Conservation (phyloP, 2,113 vertebrate species). For the Notarius lentiginosus region DNA sequence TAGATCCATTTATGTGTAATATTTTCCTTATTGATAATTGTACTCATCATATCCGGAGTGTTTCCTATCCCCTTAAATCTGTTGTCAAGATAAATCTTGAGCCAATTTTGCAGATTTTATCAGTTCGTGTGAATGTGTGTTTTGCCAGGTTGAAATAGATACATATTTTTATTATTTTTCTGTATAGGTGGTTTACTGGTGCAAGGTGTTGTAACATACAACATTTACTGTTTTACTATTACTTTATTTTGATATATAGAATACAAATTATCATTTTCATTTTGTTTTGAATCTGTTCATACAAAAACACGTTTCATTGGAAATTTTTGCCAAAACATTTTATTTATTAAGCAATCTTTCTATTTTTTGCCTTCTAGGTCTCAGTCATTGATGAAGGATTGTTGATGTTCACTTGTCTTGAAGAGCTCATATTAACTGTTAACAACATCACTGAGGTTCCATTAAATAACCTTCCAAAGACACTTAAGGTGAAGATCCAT, state of each 20-base stretch:
- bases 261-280: neutral
- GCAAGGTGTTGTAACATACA: neutral
- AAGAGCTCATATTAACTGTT: conserved; percentile 79
- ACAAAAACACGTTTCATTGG: neutral
- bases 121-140: neutral
- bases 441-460: conserved; percentile 77
- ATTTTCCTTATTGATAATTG: neutral
- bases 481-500: conserved; percentile 73
- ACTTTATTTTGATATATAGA: neutral
- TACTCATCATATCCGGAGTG: neutral
- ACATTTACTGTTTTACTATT: neutral
- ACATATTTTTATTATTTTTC: neutral
- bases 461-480: conserved; percentile 71
- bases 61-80: neutral
- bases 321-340: neutral
- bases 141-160: neutral
- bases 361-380: conserved; percentile 67
- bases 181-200: neutral
- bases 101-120: neutral
- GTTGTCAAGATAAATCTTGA: neutral
- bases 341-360: neutral
- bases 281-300: neutral
- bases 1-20: neutral
- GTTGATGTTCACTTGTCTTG: conserved; percentile 76
- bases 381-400: conserved; percentile 73